Evolutionary conservation across 2,797 vertebrate genomes (phyloP).

Genomic region (Momotus momota): DNA sequence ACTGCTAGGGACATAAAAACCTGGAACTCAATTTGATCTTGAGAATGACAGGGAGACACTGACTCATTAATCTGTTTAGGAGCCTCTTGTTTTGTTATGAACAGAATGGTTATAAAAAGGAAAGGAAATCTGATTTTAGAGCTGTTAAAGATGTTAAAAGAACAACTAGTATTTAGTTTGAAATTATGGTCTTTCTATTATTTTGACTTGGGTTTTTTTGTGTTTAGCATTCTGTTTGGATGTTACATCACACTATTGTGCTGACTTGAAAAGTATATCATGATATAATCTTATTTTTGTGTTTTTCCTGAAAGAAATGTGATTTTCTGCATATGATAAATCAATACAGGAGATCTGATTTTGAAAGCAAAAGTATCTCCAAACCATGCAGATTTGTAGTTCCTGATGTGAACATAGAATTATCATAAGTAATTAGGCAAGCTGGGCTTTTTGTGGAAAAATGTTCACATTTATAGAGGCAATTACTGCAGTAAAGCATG

Average conservation of each 20-base stretch:
- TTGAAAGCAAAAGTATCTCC: not conserved
- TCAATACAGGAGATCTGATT: not conserved
- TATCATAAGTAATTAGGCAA: not conserved
- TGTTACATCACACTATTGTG: not conserved
- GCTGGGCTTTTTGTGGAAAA: not conserved
- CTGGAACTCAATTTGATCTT: constrained; percentile 44
- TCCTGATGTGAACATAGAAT: not conserved
- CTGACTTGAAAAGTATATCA: not conserved
- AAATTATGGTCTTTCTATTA: not conserved
- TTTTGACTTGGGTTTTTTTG: not conserved
- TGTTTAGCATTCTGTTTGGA: not conserved
- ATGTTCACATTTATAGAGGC: not conserved
- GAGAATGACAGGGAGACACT: not conserved
- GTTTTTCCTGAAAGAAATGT: not conserved
- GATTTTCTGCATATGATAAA: not conserved
- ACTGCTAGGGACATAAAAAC: constrained; percentile 4
- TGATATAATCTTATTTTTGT: not conserved
- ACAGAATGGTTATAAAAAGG: constrained; percentile 4
- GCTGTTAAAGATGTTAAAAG: not conserved
- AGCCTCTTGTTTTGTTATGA: not conserved
- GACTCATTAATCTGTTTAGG: constrained; percentile 41
- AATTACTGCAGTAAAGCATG: not conserved
- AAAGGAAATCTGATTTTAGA: constrained; percentile 21
- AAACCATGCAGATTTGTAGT: not conserved
- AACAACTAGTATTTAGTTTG: constrained; percentile 5